Conservation (phyloP, 2,113 vertebrate species). For the Todiramphus chloris region DNA sequence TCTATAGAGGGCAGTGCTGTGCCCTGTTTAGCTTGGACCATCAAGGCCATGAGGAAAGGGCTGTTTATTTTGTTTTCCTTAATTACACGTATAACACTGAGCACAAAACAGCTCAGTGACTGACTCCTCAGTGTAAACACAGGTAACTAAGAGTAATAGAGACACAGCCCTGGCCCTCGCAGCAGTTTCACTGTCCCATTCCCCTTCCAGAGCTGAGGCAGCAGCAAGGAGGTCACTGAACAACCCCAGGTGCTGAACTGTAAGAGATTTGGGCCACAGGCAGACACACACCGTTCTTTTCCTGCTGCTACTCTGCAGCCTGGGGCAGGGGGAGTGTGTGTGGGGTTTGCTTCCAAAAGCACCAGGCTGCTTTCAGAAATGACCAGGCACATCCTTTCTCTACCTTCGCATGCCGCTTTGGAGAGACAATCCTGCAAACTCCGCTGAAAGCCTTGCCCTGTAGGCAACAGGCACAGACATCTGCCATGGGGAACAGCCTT, state of each 20-base stretch:
- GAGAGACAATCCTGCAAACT: neutral
- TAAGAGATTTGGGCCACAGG: neutral
- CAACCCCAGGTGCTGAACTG: accelerated
- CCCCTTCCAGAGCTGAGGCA: neutral
- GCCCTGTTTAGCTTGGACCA: neutral
- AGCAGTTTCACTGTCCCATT: neutral
- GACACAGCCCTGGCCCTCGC: neutral
- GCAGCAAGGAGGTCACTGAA: neutral
- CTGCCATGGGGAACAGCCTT: accelerated
- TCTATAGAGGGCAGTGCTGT: neutral
- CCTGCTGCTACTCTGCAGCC: neutral
- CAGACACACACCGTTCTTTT: no score
- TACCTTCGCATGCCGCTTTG: neutral
- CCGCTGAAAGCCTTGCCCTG: neutral
- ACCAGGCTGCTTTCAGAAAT: neutral
- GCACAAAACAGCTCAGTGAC: neutral
- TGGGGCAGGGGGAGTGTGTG: accelerated
- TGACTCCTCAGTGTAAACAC: neutral
- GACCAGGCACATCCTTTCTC: neutral
- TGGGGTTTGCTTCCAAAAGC: neutral
- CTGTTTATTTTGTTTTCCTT: neutral
- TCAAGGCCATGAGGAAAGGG: neutral
- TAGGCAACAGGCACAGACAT: neutral
- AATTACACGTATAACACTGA: neutral
- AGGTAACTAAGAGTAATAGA: neutral